These are phyloP conservation scores for Astropecten irregularis DNA, from an alignment of 53 echinoderm and acorn worm species.

Conservation along the genomic window DNA sequence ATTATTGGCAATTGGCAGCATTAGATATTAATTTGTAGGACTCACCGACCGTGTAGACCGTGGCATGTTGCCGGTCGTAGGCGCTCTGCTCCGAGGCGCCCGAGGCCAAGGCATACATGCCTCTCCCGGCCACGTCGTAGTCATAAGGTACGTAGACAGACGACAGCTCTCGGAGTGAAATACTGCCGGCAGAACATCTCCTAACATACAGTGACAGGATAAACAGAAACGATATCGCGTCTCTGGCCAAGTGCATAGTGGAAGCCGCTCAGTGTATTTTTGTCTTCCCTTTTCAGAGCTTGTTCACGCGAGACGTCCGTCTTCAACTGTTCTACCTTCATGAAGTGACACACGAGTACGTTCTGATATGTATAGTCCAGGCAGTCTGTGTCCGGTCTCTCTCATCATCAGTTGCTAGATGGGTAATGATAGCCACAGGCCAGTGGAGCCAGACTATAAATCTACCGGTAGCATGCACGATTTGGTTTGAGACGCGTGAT, in stretches of 20 bases:
- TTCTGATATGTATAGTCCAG: too few species aligned
- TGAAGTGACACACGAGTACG: background rate
- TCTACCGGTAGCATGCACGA: too few species aligned
- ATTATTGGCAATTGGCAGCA: too few species aligned
- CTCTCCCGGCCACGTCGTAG: conserved; percentile 33
- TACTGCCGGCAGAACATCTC: background rate
- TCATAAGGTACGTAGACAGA: conserved; percentile 76
- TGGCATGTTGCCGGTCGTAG: conserved; percentile 58
- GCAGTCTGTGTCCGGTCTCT: too few species aligned
- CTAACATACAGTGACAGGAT: background rate
- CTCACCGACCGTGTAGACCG: conserved; percentile 69
- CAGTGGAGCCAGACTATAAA: too few species aligned
- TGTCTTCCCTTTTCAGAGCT: background rate
- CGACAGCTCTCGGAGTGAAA: conserved; percentile 59
- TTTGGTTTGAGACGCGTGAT: too few species aligned
- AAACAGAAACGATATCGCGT: background rate
- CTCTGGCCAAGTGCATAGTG: background rate
- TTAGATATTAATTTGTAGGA: too few species aligned
- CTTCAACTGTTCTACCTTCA: background rate
- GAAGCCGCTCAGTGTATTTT: too few species aligned
- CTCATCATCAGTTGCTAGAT: too few species aligned
- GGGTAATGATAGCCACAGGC: too few species aligned
- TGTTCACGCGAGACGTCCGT: background rate
- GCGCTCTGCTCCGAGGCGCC: conserved; percentile 79
- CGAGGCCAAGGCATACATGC: conserved; percentile 47